Evolutionary conservation across 2,113 vertebrate species (phyloP), one percentile per base, ranked within the genome.

Genomic region (Notiomystis cincta): DNA sequence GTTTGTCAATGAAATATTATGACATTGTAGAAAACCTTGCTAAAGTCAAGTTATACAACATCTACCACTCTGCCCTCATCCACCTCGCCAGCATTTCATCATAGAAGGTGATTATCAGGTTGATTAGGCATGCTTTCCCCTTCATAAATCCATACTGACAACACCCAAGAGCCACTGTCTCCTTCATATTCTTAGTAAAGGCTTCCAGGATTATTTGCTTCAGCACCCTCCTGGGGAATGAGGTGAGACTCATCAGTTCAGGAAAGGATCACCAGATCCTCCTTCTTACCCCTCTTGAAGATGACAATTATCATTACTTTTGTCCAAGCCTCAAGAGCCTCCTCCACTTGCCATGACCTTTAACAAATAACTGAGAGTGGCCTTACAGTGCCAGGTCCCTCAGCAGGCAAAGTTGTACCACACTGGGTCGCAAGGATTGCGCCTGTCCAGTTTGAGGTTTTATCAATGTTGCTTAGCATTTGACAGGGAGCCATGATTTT

Each of bases 101-200:
- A 73, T 21, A 69, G 60, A 56, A 78, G 22, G 24, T 62, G 51
- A 89, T 89, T 83, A 90, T 81, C 35, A 95, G 54, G 21, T 47
- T 78, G 73, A 84, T 84, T 57, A 87, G 37, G 16, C 44, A 87
- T 51, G 31, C 58, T 77, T 87, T 87, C 31, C 19, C 21, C 31
- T 70, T 70, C 79, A 61, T 85, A 94, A 88, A 81, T 92, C 37
- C 16, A 18, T 38, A 30, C 21, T 87, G 64, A 83, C 64, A 75
- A 60, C 28, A 56, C 51, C 28, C 45, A 78, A 70, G 50, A 38
- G 45, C 60, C 2, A 4, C 6, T 0, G 0, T 38, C 40, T 83
- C 33, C 38, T 84, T 92, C 28, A 61, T 65, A 47, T 38, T 28
- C 10, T 73, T 60, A 73, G n/a, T 61, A 66, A 87, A 81, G 14